Base-by-base conservation (phyloP, 2,797 vertebrate species). In the Mormyrus proboscirostris region DNA sequence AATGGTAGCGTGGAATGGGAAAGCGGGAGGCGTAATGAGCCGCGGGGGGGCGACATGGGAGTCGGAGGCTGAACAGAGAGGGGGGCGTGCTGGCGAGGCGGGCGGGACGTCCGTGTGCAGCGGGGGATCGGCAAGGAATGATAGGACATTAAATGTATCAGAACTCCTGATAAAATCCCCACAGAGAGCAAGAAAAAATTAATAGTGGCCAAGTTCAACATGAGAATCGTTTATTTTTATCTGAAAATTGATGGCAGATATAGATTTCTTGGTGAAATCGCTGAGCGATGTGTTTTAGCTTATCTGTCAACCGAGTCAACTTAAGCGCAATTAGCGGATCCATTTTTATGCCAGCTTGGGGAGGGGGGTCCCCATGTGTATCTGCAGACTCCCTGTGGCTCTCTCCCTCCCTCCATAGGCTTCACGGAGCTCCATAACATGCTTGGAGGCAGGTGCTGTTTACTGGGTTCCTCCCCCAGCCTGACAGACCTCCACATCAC, bases 21-120 rank as follows among this genome's bases (percentile, higher is more conserved):
- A 89, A 88, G 88, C 88, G 44, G 73, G 82, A 59, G 0, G 47
- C 22, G 62, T 93, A 91, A 93, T 90, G 90, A 92, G 87, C 90
- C 49, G 62, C 89, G 88, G 88, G 86, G 50, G 76, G 88, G 82
- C 55, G 73, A 50, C 41, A 62, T 5, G 55, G 38, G 82, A 79
- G 44, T 38, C 89, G 53, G 44, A 90, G 89, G 62, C 84, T 53
- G 8, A 85, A 41, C 76, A 55, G 88, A 88, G 47, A 33, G 55
- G 88, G 87, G 88, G 47, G 57, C 25, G 65, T 79, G 44, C 47
- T 4, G 85, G 7, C 57, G 19, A 38, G 25, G 29, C 29, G 2
- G 29, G 33, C 14, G 33, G 69, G 16, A 76, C 69, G 14, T 73
- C 65, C 10, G 1, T 16, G 65, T 73, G 65, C 1, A 12, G 14